phyloP scores from a whole-genome alignment of 2,113 vertebrate genomes.

The Malurus alboscapulatus region DNA sequence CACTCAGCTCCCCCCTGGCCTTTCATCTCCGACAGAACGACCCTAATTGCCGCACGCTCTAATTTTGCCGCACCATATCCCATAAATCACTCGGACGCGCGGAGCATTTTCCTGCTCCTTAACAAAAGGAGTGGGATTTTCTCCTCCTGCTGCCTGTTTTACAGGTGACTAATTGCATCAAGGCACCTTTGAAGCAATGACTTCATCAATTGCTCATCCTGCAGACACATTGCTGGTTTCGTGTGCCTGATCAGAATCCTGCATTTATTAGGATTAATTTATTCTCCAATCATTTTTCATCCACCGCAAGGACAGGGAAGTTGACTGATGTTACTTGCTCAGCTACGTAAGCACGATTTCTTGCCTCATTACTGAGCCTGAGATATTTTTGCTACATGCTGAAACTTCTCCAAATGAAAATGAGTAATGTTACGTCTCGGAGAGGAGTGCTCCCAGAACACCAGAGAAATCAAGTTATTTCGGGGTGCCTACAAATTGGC shows the following conservation, averaged over 20 bases:
- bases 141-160: conserved; percentile 14
- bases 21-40: conserved; percentile 13
- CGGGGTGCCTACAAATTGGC: neutral
- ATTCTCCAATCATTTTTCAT: conserved; percentile 48
- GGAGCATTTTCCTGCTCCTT: conserved; percentile 7
- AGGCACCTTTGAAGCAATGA: conserved; percentile 55
- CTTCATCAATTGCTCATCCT: conserved; percentile 60
- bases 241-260: conserved; percentile 33
- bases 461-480: neutral
- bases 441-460: neutral
- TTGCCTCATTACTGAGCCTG: conserved; percentile 53
- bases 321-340: conserved; percentile 48
- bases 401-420: conserved; percentile 46
- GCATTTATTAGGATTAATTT: conserved; percentile 63
- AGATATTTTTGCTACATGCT: conserved; percentile 37
- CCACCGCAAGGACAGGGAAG: neutral
- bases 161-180: conserved; percentile 60
- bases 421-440: neutral
- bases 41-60: neutral
- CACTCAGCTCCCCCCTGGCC: neutral
- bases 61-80: conserved; percentile 33
- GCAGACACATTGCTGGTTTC: conserved; percentile 3
- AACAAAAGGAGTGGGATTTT: conserved; percentile 44
- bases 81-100: neutral
- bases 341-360: conserved; percentile 58